Conservation (phyloP, 1,140 invertebrate species). For the Odontomachus brunneus region DNA sequence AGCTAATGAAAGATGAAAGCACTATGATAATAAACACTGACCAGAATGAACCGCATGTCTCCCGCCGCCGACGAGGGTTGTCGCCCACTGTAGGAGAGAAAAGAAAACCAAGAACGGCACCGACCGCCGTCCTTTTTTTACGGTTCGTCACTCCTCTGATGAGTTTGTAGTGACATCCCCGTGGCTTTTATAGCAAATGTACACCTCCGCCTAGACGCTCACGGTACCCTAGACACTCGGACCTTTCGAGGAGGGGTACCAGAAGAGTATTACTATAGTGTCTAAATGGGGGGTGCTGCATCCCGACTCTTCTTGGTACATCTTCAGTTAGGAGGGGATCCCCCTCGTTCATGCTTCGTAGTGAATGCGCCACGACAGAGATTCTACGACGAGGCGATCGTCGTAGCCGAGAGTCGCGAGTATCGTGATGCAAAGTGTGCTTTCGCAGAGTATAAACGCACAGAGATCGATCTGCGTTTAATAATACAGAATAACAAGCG, state of each 20-base stretch:
- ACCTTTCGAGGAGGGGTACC: constrained; percentile 68
- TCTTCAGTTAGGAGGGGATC: constrained; percentile 62
- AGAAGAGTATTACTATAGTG: constrained; percentile 22
- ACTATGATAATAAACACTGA: constrained; percentile 66
- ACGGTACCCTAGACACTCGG: constrained; percentile 67
- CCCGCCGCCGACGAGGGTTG: not conserved
- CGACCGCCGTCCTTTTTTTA: constrained; percentile 68
- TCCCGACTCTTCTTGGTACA: constrained; percentile 55
- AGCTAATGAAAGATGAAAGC: constrained; percentile 1
- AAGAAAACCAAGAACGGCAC: constrained; percentile 38
- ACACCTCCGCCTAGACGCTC: constrained; percentile 64
- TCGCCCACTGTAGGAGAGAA: constrained; percentile 13
- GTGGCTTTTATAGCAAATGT: constrained; percentile 76
- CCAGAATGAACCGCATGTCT: constrained; percentile 75
- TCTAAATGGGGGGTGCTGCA: constrained; percentile 59
- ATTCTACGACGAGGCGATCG: too few species aligned
- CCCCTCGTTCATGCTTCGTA: constrained; percentile 23
- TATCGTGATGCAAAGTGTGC: too few species aligned
- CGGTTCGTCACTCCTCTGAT: constrained; percentile 76
- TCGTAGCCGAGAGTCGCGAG: too few species aligned
- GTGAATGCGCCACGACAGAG: constrained; percentile 7
- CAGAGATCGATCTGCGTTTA: too few species aligned
- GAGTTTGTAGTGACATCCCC: constrained; percentile 69
- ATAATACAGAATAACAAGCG: too few species aligned
- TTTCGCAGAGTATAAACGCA: too few species aligned